Base-by-base conservation (phyloP, 2,888 invertebrate species). In the Kuschelorhynchus macadamiae region DNA sequence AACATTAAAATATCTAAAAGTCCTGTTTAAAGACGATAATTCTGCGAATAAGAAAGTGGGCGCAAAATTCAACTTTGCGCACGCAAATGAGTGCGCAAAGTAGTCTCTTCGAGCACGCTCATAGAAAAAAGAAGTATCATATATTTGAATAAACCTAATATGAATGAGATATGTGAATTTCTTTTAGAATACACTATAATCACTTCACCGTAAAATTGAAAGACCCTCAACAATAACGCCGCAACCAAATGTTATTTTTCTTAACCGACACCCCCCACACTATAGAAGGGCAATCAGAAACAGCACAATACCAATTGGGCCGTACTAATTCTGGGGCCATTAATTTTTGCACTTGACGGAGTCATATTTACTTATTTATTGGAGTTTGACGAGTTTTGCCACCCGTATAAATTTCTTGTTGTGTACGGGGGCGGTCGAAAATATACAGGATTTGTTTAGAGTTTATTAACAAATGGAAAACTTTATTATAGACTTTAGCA, bases 291-390 rank as follows among this genome's bases (percentile, higher is more conserved):
- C 66, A 66, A 66, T 65, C 70, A 66, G 30, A 70, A 57, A 62
- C 70, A 67, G 63, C 18, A 56, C 61, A 60, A 66, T 56, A 33
- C 44, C 70, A 66, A 66, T 53, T 70, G 61, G 49, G 50, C 65
- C 65, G 65, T 56, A 14, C 56, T 70, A 60, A 70, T 70, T 70
- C 44, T 32, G 61, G 70, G 59, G 61, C 63, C 67, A 67, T 70
- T 70, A 70, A 70, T 70, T 70, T 60, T 67, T 67, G 70, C 63
- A 67, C 70, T 70, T 70, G 70, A 66, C 67, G 32, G 39, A 55
- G 67, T 67, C 70, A 59, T 70, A 67, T 70, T 70, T 70, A 70
- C 70, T 70, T 70, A 70, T 70, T 70, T 70, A 70, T 70, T 66
- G 53, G 46, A 52, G 46, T 62, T 66, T 57, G 64, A 69, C 49